A percentile compares a stretch with the other conserved stretches of the same genome.
Evolutionary conservation across 2,888 invertebrate genomes (phyloP).

Genomic region (Coleophora deauratella): DNA sequence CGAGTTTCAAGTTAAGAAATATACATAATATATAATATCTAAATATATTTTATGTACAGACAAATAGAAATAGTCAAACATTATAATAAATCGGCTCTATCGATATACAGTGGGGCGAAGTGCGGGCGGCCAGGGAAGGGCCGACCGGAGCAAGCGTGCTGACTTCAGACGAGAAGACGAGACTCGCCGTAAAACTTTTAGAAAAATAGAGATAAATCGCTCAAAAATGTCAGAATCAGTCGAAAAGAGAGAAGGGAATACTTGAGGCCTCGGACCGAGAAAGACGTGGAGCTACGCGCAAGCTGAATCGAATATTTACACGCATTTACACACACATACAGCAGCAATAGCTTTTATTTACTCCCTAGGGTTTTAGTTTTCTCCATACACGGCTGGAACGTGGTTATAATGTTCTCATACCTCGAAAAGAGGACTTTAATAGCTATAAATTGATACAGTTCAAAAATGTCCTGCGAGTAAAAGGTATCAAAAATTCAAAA

Average conservation of each 20-base stretch:
- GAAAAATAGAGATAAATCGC: constrained; percentile 75
- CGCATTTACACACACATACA: background rate
- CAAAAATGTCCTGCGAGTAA: no score
- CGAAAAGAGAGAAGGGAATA: constrained; percentile 63
- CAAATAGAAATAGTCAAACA: constrained; percentile 71
- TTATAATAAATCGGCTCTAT: constrained; percentile 66
- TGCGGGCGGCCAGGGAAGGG: constrained; percentile 70
- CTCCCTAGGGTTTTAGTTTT: no score
- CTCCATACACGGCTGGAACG: no score
- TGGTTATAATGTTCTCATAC: no score
- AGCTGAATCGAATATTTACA: background rate
- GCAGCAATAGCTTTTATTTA: no score
- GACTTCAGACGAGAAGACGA: constrained; percentile 60
- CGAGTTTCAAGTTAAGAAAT: constrained; percentile 71
- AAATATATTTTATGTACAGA: constrained; percentile 75
- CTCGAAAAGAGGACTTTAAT: no score
- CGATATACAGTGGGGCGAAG: constrained; percentile 67
- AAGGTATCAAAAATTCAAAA: no score
- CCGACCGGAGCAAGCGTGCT: constrained; percentile 33
- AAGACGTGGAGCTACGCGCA: constrained; percentile 12
- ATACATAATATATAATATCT: constrained; percentile 73
- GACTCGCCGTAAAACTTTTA: constrained; percentile 72
- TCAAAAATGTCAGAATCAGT: constrained; percentile 73
- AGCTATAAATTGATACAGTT: no score
- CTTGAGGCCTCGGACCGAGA: constrained; percentile 15